A percentile compares a stretch with the other conserved stretches of the same genome.
phyloP scores from a whole-genome alignment of 2,113 vertebrate genomes.

The Mus pahari region DNA sequence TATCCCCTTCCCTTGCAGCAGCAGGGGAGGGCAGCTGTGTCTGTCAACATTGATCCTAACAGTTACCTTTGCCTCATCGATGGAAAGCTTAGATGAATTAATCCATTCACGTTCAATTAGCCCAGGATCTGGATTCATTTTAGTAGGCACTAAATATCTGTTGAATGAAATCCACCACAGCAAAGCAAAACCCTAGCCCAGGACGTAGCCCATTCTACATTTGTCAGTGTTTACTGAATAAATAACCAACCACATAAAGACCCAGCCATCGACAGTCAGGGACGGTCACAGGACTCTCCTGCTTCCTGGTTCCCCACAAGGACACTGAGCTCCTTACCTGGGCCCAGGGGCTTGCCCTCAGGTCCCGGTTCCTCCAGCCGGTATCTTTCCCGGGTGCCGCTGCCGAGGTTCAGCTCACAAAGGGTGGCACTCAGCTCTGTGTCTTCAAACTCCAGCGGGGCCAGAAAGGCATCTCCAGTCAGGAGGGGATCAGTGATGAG shows the following conservation, averaged over 20 bases:
- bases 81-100: not conserved
- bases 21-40: not conserved
- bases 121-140: not conserved
- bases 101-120: not conserved
- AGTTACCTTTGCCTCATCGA: not conserved
- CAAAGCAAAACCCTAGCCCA: not conserved
- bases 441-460: slow-evolving; percentile 89
- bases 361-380: slow-evolving; percentile 83
- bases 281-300: not conserved
- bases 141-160: not conserved
- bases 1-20: not conserved
- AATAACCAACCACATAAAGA: not conserved
- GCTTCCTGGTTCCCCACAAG: fast-evolving
- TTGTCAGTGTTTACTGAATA: not conserved
- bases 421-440: slow-evolving; percentile 87
- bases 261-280: not conserved
- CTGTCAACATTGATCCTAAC: not conserved
- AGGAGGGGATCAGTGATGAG: slow-evolving; percentile 91
- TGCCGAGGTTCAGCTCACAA: slow-evolving; percentile 87
- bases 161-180: not conserved
- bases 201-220: not conserved
- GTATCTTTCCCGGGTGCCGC: slow-evolving; percentile 81
- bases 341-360: slow-evolving; percentile 84
- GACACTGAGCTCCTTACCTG: slow-evolving; percentile 79
- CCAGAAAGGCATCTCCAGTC: slow-evolving; percentile 90